phyloP scores from a whole-genome alignment of 2,888 invertebrate species.

The Melitaea athalia region DNA sequence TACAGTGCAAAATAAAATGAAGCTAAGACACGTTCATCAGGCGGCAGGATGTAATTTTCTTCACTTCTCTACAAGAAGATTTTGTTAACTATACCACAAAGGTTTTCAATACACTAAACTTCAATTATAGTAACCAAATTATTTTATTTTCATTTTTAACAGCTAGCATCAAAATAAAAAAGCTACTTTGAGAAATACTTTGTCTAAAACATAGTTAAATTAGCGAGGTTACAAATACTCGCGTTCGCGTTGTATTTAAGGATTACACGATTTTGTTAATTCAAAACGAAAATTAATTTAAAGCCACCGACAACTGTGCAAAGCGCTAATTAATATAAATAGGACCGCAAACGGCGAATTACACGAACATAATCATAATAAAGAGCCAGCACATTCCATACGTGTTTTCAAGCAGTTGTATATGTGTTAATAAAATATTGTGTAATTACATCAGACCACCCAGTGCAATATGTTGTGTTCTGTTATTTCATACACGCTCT shows the following conservation, averaged over 20 bases:
- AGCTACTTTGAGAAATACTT: no score
- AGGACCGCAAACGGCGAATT: not conserved
- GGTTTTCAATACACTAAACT: slow-evolving; percentile 6
- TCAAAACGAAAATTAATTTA: slow-evolving; percentile 6
- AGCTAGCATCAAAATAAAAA: no score
- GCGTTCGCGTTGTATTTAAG: not conserved
- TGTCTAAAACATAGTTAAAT: no score
- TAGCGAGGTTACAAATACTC: no score
- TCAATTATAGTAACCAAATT: no score
- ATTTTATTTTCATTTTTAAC: no score
- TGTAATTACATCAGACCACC: slow-evolving; percentile 19
- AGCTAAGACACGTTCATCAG: slow-evolving; percentile 25
- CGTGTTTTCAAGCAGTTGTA: slow-evolving; percentile 5
- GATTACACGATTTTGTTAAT: not conserved
- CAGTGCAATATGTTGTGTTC: slow-evolving; percentile 22
- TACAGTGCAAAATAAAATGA: not conserved
- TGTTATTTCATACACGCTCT: slow-evolving; percentile 21
- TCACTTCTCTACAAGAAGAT: slow-evolving; percentile 17
- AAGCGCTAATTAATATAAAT: slow-evolving; percentile 4
- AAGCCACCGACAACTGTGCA: not conserved
- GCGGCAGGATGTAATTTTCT: slow-evolving; percentile 32
- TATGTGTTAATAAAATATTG: slow-evolving; percentile 17
- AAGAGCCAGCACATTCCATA: slow-evolving; percentile 7
- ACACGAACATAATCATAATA: not conserved
- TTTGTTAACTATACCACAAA: no score